A percentile compares a stretch with the other conserved stretches of the same genome.
Conservation (phyloP, 1,140 invertebrate species). For the Leptonema lineaticorne region DNA sequence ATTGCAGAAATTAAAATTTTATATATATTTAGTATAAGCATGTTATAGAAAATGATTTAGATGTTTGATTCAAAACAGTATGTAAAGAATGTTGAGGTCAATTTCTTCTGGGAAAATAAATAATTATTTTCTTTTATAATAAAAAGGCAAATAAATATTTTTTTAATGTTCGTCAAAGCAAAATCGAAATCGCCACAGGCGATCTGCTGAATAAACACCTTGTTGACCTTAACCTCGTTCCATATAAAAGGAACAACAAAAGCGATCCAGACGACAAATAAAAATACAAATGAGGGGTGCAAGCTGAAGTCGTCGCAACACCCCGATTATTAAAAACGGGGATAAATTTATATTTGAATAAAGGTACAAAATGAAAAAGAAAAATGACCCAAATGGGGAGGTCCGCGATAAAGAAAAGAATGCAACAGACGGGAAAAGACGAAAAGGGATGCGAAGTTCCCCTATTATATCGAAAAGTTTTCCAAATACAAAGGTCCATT, state of each 20-base stretch:
- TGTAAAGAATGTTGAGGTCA: neutral
- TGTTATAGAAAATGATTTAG: no score
- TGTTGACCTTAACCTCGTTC: conserved; percentile 40
- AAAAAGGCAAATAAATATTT: no score
- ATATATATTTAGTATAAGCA: no score
- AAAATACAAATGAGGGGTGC: neutral
- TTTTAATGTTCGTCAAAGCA: neutral
- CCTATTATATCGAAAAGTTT: no score
- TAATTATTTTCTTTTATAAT: no score
- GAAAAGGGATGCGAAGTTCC: no score
- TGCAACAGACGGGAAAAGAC: neutral
- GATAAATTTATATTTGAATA: neutral
- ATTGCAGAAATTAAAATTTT: no score
- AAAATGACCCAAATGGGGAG: neutral
- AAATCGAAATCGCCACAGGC: conserved; percentile 10
- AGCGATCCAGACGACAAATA: neutral
- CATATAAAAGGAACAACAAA: conserved; percentile 26
- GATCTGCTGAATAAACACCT: conserved; percentile 19
- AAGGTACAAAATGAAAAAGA: neutral
- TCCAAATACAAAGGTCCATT: no score
- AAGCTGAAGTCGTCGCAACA: neutral
- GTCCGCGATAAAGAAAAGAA: no score
- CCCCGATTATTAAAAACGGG: no score
- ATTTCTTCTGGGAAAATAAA: neutral
- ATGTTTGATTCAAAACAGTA: no score